phyloP scores from a whole-genome alignment of 2,797 vertebrate genomes.

The Thunnus albacares region DNA sequence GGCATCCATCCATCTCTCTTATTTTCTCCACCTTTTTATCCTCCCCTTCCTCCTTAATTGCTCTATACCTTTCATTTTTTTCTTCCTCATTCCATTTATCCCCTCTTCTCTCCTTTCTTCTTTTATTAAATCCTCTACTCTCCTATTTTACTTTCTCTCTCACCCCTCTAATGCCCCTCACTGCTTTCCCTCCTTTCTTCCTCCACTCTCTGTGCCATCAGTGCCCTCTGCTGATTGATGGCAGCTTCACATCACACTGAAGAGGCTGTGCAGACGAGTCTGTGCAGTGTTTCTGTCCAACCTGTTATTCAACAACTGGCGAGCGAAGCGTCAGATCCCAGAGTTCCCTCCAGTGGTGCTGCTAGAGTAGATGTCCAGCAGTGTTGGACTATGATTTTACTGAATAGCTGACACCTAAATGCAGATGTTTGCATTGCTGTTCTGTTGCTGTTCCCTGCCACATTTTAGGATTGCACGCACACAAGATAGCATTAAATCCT shows the following conservation, averaged over 20 bases:
- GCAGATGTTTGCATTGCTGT: background rate
- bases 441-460: no score
- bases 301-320: background rate
- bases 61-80: background rate
- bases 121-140: background rate
- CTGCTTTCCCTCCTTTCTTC: background rate
- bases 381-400: background rate
- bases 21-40: no score
- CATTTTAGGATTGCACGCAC: background rate
- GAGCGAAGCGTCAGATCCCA: background rate
- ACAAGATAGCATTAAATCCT: background rate
- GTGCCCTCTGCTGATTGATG: constrained; percentile 72
- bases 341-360: background rate
- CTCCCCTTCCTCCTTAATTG: no score
- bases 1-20: no score
- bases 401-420: background rate
- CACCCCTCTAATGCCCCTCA: background rate
- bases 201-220: constrained; percentile 46
- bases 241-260: constrained; percentile 21
- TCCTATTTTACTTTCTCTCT: background rate
- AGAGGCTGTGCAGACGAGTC: background rate
- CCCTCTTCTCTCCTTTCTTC: no score
- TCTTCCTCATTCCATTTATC: background rate
- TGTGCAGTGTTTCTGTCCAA: background rate
- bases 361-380: background rate